Base-by-base conservation (phyloP, 1,140 invertebrate genomes). In the Bicyclus anynana region DNA sequence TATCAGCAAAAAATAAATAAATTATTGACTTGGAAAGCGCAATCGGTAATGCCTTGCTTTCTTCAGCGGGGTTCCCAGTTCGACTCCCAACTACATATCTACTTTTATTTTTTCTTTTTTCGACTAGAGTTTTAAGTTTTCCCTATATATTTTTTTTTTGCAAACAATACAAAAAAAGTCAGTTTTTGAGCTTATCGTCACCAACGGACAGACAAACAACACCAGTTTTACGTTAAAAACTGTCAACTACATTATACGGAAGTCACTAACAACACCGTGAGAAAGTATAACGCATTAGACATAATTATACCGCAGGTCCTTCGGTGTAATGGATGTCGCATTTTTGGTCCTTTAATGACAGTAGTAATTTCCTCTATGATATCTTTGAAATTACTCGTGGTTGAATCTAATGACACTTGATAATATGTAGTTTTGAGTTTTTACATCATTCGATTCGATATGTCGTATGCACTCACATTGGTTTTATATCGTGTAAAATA, bases 231-330 rank as follows among this genome's bases (percentile, higher is more conserved):
- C 29, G 1, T 7, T 14, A 1, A 2, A 35, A 20, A 38, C 26
- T 46, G 40, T 40, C 47, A 49, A 56, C 17, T 44, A 44, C 42
- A 44, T 9, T 18, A 38, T 42, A 60, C 55, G 62, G 62, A 68
- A 68, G 67, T 65, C 59, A 44, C 56, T 67, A 65, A 59, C 62
- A 56, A 62, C 56, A 48, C 20, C 66, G 66, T 72, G 69, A 63
- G 67, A 72, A 72, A 61, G 37, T 37, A 29, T 12, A 16, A 35
- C 21, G 3, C 10, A 29, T 29, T 33, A 33, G 29, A 12, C 20
- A 14, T 58, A 50, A 58, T 58, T 51, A 44, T 48, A 58, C 55
- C 49, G 16, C 16, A 10, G 16, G 12, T 35, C 26, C 27, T 53
- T 26, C 21, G 10, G 29, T 20, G 9, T 0, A 29, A 60, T 51